Base-by-base conservation (phyloP, 2,113 vertebrate genomes). In the Pseudorasbora parva region DNA sequence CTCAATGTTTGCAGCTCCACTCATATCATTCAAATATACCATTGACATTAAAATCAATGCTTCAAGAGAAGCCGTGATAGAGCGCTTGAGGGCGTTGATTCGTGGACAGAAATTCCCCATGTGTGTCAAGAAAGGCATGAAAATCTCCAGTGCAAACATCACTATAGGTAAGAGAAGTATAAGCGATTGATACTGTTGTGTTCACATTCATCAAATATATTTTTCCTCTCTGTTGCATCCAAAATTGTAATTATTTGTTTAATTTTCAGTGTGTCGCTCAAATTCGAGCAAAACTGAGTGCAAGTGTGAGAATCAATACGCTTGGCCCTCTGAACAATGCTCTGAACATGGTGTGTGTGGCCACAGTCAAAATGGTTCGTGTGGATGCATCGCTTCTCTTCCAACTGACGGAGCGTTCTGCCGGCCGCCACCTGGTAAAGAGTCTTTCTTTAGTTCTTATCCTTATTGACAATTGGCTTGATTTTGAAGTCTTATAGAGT, bases 161-260 rank as follows among this genome's bases (percentile, higher is more conserved):
- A 72, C 69, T 45, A 8, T 21, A n/a, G 69, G 69, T 73, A n/a
- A 72, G 21, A 21, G 11, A 45, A 62, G 10, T 62, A 27, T 15
- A 25, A 25, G 0, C 0, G 11, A 12, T 0, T 62, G 2, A 27
- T 2, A 0, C 23, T 0, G 0, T 2, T 27, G 0, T 60, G n/a
- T 23, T 4, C 4, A 15, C 41, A 43, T 43, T 43, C 8, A 43
- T 43, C 30, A 8, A 43, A 43, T 8, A 43, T 1, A 43, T 8
- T 41, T 0, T 41, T 41, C 30, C 30, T 41, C 7, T 41, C 8
- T 4, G 9, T 12, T 12, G 11, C 45, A 2, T 47, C 11, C 3
- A 47, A 14, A 49, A 49, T 49, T 0, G 2, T 0, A 47, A 47
- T 47, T 1, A 60, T 62, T 62, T 62, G 5, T 62, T 30, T 0